These are phyloP conservation scores for Mesitornis unicolor DNA, from an alignment of 2,113 vertebrate species.

Conservation along the genomic window DNA sequence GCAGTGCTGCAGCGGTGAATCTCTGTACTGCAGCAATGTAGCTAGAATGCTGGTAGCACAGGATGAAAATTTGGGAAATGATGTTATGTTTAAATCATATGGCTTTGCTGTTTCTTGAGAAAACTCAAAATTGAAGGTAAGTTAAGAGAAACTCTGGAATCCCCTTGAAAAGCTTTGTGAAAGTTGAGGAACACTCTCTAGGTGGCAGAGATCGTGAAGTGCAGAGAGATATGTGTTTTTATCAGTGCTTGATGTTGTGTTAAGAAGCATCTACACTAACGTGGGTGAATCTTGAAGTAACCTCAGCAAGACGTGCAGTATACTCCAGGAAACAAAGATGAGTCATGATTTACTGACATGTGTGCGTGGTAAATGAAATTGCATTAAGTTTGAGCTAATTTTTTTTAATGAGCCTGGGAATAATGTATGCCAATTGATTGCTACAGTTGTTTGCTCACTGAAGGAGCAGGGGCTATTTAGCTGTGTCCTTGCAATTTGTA, in stretches of 20 bases:
- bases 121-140: neutral
- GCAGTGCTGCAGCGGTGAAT: neutral
- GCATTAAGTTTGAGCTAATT: neutral
- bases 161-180: neutral
- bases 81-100: neutral
- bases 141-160: neutral
- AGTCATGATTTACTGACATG: neutral
- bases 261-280: neutral
- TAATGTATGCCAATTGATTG: neutral
- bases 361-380: neutral
- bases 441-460: neutral
- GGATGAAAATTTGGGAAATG: neutral
- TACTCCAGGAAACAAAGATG: neutral
- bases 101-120: neutral
- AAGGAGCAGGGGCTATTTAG: neutral
- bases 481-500: neutral
- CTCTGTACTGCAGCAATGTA: fast-evolving
- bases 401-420: neutral
- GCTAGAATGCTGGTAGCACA: neutral
- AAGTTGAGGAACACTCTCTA: neutral
- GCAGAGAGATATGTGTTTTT: neutral
- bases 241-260: neutral
- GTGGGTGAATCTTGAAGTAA: neutral
- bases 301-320: neutral
- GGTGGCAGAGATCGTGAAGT: neutral